These are phyloP conservation scores for Drosophila azteca DNA, from an alignment of 1,140 invertebrate genomes.

Conservation along the genomic window DNA sequence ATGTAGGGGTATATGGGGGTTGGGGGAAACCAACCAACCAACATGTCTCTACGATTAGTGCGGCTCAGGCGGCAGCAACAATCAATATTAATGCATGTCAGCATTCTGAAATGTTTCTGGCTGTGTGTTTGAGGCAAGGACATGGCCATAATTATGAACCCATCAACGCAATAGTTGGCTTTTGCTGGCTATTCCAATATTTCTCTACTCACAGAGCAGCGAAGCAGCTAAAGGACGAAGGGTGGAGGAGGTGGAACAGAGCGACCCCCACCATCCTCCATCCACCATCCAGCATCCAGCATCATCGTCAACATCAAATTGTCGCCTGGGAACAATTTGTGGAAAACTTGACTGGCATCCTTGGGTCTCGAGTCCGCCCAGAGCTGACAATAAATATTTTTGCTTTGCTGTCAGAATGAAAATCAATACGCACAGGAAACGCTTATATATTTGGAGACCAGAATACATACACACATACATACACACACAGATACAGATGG, in stretches of 20 bases:
- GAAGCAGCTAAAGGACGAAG: no score
- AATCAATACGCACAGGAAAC: slow-evolving; percentile 52
- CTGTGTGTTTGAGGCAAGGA: slow-evolving; percentile 24
- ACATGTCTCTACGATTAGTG: slow-evolving; percentile 44
- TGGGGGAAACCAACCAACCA: neutral
- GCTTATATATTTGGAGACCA: slow-evolving; percentile 39
- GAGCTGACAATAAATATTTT: slow-evolving; percentile 61
- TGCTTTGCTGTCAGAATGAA: slow-evolving; percentile 38
- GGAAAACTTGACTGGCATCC: slow-evolving; percentile 35
- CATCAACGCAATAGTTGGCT: slow-evolving; percentile 50
- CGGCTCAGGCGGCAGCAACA: slow-evolving; percentile 51
- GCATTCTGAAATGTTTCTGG: slow-evolving; percentile 32
- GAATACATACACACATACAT: slow-evolving; percentile 8
- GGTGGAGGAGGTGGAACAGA: neutral
- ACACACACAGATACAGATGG: slow-evolving; percentile 22
- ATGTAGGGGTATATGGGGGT: slow-evolving; percentile 1
- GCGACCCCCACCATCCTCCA: neutral
- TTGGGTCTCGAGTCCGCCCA: slow-evolving; percentile 3
- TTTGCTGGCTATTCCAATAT: slow-evolving; percentile 24
- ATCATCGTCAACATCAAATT: slow-evolving; percentile 26
- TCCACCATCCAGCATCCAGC: no score
- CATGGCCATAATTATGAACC: slow-evolving; percentile 41
- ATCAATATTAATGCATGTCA: slow-evolving; percentile 59
- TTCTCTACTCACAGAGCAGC: slow-evolving; percentile 39
- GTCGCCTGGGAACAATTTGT: slow-evolving; percentile 58